These are phyloP conservation scores for Thalassoma bifasciatum DNA, from an alignment of 2,113 vertebrate genomes.

Conservation along the genomic window DNA sequence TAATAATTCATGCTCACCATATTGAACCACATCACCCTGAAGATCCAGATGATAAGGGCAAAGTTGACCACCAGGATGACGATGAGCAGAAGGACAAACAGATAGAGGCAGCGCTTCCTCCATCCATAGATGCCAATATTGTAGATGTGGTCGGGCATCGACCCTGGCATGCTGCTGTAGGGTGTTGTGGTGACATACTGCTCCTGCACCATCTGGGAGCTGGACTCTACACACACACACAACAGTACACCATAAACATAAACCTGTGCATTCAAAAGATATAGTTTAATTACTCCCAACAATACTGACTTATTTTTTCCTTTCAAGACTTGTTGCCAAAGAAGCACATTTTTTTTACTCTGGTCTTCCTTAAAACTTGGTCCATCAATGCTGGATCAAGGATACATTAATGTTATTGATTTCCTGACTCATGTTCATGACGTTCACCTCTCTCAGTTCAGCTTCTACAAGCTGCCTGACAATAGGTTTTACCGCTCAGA, in stretches of 20 bases:
- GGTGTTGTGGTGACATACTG: constrained; percentile 89
- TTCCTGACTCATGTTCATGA: neutral
- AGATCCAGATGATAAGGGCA: constrained; percentile 95
- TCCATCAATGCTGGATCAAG: neutral
- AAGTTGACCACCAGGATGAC: constrained; percentile 94
- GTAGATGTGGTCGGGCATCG: constrained; percentile 86
- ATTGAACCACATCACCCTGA: constrained; percentile 99
- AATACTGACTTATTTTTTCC: too few relatives aligned
- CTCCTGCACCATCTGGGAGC: constrained; percentile 92
- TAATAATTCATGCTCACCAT: constrained; percentile 82
- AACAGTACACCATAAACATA: too few relatives aligned
- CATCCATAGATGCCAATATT: constrained; percentile 98
- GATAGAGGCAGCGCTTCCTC: constrained; percentile 98
- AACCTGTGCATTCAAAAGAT: too few relatives aligned
- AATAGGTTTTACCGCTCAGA: too few relatives aligned
- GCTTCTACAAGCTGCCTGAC: too few relatives aligned
- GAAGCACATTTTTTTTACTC: neutral
- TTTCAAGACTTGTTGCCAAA: too few relatives aligned
- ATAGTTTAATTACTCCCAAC: too few relatives aligned
- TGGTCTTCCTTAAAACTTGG: neutral
- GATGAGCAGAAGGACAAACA: constrained; percentile 93
- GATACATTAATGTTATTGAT: neutral
- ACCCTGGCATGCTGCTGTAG: constrained; percentile 83
- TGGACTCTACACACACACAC: constrained; percentile 27
- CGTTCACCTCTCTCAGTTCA: too few relatives aligned